Evolutionary conservation across 2,113 vertebrate species (phyloP).

Genomic region (Poicephalus gulielmi): DNA sequence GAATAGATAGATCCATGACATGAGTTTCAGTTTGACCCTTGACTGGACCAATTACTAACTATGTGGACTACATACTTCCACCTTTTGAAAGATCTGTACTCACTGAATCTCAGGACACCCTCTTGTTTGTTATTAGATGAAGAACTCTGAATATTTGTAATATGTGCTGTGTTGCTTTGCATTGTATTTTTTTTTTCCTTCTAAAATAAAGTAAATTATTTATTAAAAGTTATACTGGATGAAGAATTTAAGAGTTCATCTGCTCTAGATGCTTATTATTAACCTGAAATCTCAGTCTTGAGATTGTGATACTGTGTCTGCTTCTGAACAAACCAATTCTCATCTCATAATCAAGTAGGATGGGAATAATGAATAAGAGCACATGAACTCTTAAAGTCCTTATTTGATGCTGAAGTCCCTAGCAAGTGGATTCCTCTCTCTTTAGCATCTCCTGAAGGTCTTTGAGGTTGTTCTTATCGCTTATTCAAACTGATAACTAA

Average conservation of each 20-base stretch:
- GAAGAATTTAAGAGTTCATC: constrained; percentile 51
- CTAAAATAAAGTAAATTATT: constrained; percentile 58
- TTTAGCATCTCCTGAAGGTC: constrained; percentile 40
- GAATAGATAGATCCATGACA: constrained; percentile 70
- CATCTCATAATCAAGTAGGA: not conserved
- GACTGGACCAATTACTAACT: constrained; percentile 52
- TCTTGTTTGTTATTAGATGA: constrained; percentile 63
- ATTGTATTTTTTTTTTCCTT: constrained; percentile 51
- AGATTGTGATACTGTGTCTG: not conserved
- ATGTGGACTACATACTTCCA: constrained; percentile 57
- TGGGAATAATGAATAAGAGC: not conserved
- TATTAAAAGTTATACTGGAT: constrained; percentile 31
- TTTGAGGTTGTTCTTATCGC: not conserved
- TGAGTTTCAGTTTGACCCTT: constrained; percentile 56
- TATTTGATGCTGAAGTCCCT: not conserved
- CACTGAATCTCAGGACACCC: constrained; percentile 69
- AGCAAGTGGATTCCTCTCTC: constrained; percentile 23
- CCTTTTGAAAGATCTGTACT: constrained; percentile 61
- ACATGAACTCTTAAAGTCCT: constrained; percentile 50
- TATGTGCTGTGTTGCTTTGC: constrained; percentile 56
- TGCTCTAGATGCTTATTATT: constrained; percentile 6
- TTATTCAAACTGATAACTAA: not conserved
- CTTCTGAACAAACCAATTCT: not conserved
- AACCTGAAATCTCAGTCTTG: constrained; percentile 12
- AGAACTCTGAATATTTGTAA: constrained; percentile 69